A percentile compares a stretch with the other conserved stretches of the same genome.
Conservation (phyloP, 1,140 invertebrate genomes). For the Ladona fulva region DNA sequence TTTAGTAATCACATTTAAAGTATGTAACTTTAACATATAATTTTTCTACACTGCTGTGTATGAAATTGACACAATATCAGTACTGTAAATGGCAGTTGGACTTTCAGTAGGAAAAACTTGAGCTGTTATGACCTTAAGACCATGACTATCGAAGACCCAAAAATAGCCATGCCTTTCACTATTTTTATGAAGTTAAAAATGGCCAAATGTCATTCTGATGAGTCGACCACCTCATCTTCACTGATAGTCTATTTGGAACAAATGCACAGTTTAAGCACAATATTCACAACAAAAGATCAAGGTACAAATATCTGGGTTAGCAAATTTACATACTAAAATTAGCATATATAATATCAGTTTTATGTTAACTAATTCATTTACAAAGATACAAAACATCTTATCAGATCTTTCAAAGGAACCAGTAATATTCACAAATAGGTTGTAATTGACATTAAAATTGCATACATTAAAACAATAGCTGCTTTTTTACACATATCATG, state of each 20-base stretch:
- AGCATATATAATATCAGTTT: slow-evolving; percentile 4
- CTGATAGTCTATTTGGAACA: neutral
- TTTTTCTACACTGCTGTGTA: neutral
- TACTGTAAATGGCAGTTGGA: slow-evolving; percentile 1
- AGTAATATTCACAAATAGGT: neutral
- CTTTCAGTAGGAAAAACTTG: slow-evolving; percentile 6
- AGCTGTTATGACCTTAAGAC: neutral
- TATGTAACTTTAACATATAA: neutral
- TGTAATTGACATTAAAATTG: neutral
- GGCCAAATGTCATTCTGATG: neutral
- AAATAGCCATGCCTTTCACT: neutral
- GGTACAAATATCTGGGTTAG: neutral
- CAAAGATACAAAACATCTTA: slow-evolving; percentile 10
- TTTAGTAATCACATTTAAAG: neutral
- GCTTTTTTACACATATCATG: neutral
- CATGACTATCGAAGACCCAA: neutral
- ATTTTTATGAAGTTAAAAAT: neutral
- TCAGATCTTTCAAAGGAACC: slow-evolving; percentile 1
- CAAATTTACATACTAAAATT: slow-evolving; percentile 1
- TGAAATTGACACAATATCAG: slow-evolving; percentile 7
- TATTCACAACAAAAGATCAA: neutral
- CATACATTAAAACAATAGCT: neutral
- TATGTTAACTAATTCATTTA: slow-evolving; percentile 8
- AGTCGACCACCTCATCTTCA: neutral
- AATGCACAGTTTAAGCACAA: slow-evolving; percentile 4